Base-by-base conservation (phyloP, 2,888 invertebrate genomes). In the Stenchaetothrips biformis region DNA sequence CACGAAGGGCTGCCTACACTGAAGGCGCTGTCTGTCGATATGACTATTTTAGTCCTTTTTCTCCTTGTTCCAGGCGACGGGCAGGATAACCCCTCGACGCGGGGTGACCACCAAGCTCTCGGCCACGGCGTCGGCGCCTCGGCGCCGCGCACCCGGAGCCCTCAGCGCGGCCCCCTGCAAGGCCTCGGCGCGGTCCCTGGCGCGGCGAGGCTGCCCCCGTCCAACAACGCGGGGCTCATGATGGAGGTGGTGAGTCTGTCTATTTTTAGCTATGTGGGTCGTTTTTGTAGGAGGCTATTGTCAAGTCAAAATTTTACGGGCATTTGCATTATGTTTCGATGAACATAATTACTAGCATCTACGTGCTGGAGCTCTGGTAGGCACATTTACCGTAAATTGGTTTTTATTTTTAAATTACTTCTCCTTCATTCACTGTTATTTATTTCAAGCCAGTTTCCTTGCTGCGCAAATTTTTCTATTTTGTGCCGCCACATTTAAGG, bases 1-100 rank as follows among this genome's bases (percentile, higher is more conserved):
- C n/a, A 6, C 67, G 67, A 21, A 9, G 67, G 67, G 67, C 21
- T 18, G 67, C 67, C 67, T 67, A 21, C 67, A 18, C n/a, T 6
- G 7, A 0, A 4, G 67, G 67, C 67, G 67, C 67, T 21, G n/a
- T 67, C n/a, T 37, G 37, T 67, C 67, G 67, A n/a, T n/a, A n/a
- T 37, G 37, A 4, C 37, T 53, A 53, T 53, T 53, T 53, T 7
- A 13, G 2, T 53, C 13, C 53, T 18, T 53, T n/a, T 7, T 18
- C 21, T 67, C n/a, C 67, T 62, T 62, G 21, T 37, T 37, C 37
- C 67, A 67, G 67, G 67, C 21, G 67, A 67, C 67, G 67, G 67
- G n/a, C n/a, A 21, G 18, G 67, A 21, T 21, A n/a, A 7, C 67
- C 67, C 67, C 7, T 9, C 67, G 21, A 21, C 67, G n/a, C 67